phyloP scores from a whole-genome alignment of 2,888 invertebrate genomes.

The Sepiola atlantica region DNA sequence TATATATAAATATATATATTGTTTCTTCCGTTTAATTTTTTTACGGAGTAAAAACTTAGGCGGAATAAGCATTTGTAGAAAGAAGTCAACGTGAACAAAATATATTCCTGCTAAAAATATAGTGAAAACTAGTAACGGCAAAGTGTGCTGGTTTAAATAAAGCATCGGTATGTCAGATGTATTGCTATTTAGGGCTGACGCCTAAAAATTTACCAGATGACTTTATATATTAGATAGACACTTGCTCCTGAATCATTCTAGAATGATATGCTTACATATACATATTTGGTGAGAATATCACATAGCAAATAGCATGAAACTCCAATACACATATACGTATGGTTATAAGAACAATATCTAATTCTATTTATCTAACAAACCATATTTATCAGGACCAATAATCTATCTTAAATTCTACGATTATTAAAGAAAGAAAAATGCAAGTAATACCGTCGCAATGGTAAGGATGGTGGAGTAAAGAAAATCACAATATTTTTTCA shows the following conservation, averaged over 20 bases:
- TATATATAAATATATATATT: no score
- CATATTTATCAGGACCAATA: background rate
- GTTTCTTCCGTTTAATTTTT: no score
- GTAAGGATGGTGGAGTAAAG: background rate
- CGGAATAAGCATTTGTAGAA: background rate
- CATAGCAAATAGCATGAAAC: background rate
- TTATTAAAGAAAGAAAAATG: background rate
- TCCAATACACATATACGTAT: background rate
- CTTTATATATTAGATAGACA: no score
- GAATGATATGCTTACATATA: no score
- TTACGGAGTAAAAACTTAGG: no score
- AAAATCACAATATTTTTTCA: background rate
- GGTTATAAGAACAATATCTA: background rate
- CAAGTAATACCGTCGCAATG: background rate
- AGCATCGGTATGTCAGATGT: background rate
- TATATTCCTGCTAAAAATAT: background rate
- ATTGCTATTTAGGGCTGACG: background rate
- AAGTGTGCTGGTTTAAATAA: no score
- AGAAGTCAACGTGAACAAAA: background rate
- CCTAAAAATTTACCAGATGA: no score
- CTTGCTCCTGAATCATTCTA: no score
- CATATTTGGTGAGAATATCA: no score
- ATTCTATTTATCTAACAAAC: background rate
- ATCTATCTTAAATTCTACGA: background rate
- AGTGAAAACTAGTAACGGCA: no score